Conservation (phyloP, 2,797 vertebrate genomes). For the Leuciscus waleckii region DNA sequence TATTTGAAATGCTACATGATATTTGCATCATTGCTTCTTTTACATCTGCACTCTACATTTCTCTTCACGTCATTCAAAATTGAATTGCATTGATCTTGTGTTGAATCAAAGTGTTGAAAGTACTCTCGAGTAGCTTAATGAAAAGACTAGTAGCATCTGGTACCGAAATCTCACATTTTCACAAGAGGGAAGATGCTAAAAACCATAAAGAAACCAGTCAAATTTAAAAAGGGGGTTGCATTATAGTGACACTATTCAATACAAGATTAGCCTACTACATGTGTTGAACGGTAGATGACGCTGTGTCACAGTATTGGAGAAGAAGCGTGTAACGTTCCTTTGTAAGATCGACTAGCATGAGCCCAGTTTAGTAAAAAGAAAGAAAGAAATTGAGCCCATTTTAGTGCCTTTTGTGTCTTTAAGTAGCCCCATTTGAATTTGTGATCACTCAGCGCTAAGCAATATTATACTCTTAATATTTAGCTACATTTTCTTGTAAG, state of each 20-base stretch:
- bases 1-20: background rate
- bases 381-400: background rate
- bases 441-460: background rate
- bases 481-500: background rate
- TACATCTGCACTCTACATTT: background rate
- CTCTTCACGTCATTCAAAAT: background rate
- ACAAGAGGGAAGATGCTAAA: background rate
- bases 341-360: background rate
- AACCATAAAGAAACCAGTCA: background rate
- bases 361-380: background rate
- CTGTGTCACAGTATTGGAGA: background rate
- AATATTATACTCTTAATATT: background rate
- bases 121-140: background rate
- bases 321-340: too few species aligned
- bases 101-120: constrained; percentile 3
- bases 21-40: background rate
- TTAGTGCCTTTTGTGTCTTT: too few species aligned
- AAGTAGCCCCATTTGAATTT: background rate
- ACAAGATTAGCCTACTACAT: background rate
- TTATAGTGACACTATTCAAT: background rate
- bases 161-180: background rate
- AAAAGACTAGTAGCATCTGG: background rate
- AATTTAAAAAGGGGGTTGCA: background rate
- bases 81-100: background rate
- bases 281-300: background rate